These are phyloP conservation scores for Scaptomyza polygonia DNA, from an alignment of 2,888 invertebrate genomes.

Conservation along the genomic window DNA sequence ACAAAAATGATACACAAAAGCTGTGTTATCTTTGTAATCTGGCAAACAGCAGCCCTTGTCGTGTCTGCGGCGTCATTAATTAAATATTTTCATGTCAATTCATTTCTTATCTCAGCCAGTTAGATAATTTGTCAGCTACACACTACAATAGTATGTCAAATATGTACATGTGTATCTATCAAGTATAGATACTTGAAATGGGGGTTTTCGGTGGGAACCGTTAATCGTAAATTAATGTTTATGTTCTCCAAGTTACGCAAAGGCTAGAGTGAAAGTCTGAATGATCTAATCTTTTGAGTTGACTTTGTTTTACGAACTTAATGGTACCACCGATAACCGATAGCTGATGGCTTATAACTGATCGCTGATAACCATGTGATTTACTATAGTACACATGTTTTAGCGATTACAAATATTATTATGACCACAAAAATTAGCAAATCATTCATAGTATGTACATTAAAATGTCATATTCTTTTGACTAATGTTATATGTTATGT, in stretches of 20 bases:
- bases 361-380: conserved; percentile 22
- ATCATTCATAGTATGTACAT: neutral
- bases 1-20: neutral
- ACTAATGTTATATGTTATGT: too few species aligned
- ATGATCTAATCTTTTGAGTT: conserved; percentile 23
- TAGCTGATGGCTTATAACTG: conserved; percentile 4
- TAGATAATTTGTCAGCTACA: conserved; percentile 21
- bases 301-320: conserved; percentile 60
- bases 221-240: neutral
- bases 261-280: neutral
- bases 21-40: conserved; percentile 49
- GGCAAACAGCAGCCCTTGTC: conserved; percentile 39
- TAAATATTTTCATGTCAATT: conserved; percentile 59
- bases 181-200: neutral
- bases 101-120: conserved; percentile 40
- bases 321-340: conserved; percentile 53
- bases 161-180: neutral
- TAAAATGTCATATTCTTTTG: too few species aligned
- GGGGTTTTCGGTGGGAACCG: neutral
- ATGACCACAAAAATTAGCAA: conserved; percentile 16
- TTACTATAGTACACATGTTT: conserved; percentile 24
- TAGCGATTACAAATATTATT: conserved; percentile 33
- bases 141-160: neutral
- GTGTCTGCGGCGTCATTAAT: conserved; percentile 53
- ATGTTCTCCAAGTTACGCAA: neutral